Conservation (phyloP, 2,888 invertebrate species). For the Oscheius sp. region DNA sequence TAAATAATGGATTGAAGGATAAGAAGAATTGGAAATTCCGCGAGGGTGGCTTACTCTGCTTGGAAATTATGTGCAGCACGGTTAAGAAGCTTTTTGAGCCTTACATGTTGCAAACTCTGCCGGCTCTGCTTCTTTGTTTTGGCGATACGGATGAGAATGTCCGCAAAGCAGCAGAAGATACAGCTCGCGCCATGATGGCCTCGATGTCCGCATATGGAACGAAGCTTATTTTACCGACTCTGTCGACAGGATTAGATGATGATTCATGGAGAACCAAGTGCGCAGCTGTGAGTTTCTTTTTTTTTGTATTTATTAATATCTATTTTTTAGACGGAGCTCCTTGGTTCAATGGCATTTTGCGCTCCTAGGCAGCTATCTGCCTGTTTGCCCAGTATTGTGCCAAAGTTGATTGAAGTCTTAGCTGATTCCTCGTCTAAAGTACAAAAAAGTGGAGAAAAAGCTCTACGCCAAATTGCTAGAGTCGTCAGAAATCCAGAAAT, state of each 20-base stretch:
- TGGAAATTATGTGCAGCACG: slow-evolving; percentile 87
- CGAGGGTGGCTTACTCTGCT: slow-evolving; percentile 92
- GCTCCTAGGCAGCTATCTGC: slow-evolving; percentile 98
- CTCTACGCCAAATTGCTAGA: slow-evolving; percentile 93
- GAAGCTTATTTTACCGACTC: slow-evolving; percentile 91
- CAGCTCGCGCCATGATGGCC: slow-evolving; percentile 82
- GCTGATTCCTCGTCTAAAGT: slow-evolving; percentile 88
- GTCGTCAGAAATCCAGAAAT: slow-evolving; percentile 99
- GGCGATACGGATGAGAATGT: slow-evolving; percentile 94
- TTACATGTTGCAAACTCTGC: slow-evolving; percentile 91
- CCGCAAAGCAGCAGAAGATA: slow-evolving; percentile 85
- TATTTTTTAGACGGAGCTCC: slow-evolving; percentile 43
- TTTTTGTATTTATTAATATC: background rate
- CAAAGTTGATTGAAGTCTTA: slow-evolving; percentile 93
- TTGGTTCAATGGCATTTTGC: slow-evolving; percentile 94
- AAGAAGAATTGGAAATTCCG: slow-evolving; percentile 94
- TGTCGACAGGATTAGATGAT: slow-evolving; percentile 91
- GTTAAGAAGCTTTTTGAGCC: slow-evolving; percentile 97
- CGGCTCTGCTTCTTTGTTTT: slow-evolving; percentile 92
- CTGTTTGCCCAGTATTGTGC: slow-evolving; percentile 96
- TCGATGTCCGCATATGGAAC: slow-evolving; percentile 96
- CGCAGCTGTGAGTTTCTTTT: slow-evolving; percentile 54
- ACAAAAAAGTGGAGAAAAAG: slow-evolving; percentile 81
- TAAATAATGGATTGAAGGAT: slow-evolving; percentile 86
- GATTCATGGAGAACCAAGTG: slow-evolving; percentile 99